These are phyloP conservation scores for Vollenhovia emeryi DNA, from an alignment of 1,140 invertebrate species.

Conservation along the genomic window DNA sequence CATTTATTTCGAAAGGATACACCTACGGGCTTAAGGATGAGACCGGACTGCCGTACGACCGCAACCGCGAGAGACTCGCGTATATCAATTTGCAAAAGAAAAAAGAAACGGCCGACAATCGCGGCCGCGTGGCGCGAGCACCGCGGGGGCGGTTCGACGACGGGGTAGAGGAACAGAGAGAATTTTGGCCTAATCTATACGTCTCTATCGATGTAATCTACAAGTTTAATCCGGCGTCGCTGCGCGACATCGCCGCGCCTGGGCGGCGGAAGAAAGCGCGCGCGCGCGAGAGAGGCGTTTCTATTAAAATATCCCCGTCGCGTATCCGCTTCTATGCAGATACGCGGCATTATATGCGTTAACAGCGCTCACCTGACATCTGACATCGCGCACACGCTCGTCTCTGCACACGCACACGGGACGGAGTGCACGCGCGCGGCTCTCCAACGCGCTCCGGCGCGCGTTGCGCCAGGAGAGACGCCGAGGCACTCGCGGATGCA, in stretches of 20 bases:
- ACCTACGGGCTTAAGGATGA: not conserved
- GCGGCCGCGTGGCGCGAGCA: not conserved
- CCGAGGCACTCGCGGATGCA: not conserved
- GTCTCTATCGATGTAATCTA: conserved; percentile 73
- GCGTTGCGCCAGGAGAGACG: no score
- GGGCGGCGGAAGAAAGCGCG: not conserved
- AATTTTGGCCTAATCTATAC: conserved; percentile 77
- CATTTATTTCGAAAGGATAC: conserved; percentile 37
- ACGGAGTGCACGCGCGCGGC: not conserved
- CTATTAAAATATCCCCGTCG: not conserved
- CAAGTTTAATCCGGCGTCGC: conserved; percentile 42
- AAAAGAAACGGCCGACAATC: not conserved
- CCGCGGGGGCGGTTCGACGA: not conserved
- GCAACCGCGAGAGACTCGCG: conserved; percentile 28
- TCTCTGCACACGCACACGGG: not conserved
- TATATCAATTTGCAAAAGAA: conserved; percentile 21
- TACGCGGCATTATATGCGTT: not conserved
- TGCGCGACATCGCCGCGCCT: no score
- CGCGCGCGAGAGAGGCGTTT: not conserved
- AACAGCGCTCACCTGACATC: conserved; percentile 21
- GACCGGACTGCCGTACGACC: conserved; percentile 12
- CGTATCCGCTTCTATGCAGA: not conserved
- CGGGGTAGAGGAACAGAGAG: not conserved
- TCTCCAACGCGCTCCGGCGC: conserved; percentile 9
- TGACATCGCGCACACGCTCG: conserved; percentile 43